Evolutionary conservation across 2,113 vertebrate species (phyloP).

Genomic region (Vombatus ursinus): DNA sequence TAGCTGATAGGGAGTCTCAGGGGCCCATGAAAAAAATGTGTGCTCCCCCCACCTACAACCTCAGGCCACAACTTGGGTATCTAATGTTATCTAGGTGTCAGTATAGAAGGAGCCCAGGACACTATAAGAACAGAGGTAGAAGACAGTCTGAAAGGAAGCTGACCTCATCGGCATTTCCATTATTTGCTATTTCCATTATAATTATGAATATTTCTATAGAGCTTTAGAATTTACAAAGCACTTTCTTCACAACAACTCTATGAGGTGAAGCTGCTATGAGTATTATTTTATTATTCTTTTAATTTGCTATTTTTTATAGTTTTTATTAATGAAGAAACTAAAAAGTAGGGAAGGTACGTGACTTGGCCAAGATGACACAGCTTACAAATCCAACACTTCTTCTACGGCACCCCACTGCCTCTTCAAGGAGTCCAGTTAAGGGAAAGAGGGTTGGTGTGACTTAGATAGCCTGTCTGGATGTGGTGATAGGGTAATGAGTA

Average conservation of each 20-base stretch:
- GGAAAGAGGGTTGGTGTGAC: not conserved
- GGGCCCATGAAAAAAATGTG: not conserved
- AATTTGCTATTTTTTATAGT: not conserved
- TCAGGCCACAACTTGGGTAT: not conserved
- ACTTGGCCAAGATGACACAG: not conserved
- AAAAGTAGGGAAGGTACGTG: too few species aligned
- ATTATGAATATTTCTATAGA: not conserved
- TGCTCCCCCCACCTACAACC: not conserved
- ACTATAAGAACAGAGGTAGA: not conserved
- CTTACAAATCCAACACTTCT: not conserved
- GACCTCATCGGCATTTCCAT: not conserved
- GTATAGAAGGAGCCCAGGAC: not conserved
- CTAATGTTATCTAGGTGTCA: not conserved
- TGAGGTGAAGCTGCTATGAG: not conserved
- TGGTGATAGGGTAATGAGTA: not conserved
- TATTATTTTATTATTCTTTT: not conserved
- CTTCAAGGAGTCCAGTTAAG: not conserved
- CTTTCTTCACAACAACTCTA: not conserved
- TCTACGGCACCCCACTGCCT: not conserved
- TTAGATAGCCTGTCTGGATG: not conserved
- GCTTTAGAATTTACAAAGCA: not conserved
- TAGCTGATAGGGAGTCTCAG: not conserved
- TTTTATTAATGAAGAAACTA: not conserved
- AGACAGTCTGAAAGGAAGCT: not conserved
- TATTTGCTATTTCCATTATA: not conserved